phyloP scores from a whole-genome alignment of 53 echinoderm and acorn worm species.

The Temnopleurus reevesii region DNA sequence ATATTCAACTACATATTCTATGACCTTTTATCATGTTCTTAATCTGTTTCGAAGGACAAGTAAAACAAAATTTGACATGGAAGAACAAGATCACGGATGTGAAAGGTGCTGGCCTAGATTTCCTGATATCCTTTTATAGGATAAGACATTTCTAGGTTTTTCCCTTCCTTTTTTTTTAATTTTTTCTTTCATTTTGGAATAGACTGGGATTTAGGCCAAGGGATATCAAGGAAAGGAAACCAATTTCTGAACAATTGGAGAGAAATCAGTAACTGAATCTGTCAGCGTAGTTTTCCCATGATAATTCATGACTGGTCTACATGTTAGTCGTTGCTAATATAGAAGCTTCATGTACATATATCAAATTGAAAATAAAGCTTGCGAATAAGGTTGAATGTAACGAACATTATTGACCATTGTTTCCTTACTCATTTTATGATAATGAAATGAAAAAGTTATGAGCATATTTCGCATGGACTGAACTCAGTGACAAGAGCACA shows the following conservation, averaged over 20 bases:
- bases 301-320: background rate
- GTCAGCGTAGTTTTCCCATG: background rate
- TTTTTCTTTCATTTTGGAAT: background rate
- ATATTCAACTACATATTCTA: too few relatives aligned
- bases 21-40: too few relatives aligned
- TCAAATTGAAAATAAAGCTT: background rate
- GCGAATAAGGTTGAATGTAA: too few relatives aligned
- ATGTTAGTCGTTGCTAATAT: background rate
- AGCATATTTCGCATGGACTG: too few relatives aligned
- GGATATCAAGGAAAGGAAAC: background rate
- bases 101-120: slow-evolving; percentile 5
- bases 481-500: too few relatives aligned
- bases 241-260: background rate
- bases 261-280: background rate
- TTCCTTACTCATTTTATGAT: too few relatives aligned
- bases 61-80: slow-evolving; percentile 27
- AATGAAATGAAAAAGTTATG: too few relatives aligned
- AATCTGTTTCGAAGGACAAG: background rate
- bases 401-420: too few relatives aligned
- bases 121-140: background rate
- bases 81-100: slow-evolving; percentile 5
- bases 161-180: background rate
- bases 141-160: slow-evolving; percentile 2
- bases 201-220: background rate
- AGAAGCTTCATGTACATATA: background rate